Conservation (phyloP, 2,888 invertebrate species). For the Meta bourneti region DNA sequence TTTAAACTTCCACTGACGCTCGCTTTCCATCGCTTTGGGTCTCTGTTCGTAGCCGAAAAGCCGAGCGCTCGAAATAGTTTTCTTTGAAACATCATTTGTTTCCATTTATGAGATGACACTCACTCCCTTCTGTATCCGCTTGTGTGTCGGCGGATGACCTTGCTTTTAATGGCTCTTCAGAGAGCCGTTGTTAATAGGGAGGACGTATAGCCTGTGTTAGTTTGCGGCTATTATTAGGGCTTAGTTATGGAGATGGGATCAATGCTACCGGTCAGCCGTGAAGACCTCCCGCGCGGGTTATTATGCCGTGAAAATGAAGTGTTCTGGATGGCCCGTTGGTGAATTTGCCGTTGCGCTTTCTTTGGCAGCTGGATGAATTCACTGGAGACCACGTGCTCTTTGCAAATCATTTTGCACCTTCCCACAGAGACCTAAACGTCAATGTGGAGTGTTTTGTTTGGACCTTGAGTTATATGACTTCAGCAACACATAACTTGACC, state of each 20-base stretch:
- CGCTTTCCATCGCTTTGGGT: too few relatives aligned
- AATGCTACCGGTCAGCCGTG: slow-evolving; percentile 2
- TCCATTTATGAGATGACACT: neutral
- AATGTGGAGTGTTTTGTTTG: too few relatives aligned
- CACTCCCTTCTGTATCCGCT: neutral
- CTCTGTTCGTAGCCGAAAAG: too few relatives aligned
- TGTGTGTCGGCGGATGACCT: neutral
- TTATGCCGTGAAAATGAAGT: too few relatives aligned
- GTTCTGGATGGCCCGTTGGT: too few relatives aligned
- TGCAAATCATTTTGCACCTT: neutral
- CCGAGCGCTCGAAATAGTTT: too few relatives aligned
- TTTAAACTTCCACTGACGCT: too few relatives aligned
- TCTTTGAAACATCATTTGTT: neutral
- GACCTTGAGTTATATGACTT: too few relatives aligned
- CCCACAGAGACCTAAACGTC: neutral
- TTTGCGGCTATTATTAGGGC: slow-evolving; percentile 41
- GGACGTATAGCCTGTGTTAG: slow-evolving; percentile 36
- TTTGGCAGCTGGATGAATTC: neutral
- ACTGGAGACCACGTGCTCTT: neutral
- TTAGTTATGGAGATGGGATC: neutral
- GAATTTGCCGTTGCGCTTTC: too few relatives aligned
- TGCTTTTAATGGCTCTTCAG: neutral
- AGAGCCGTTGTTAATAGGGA: slow-evolving; percentile 11
- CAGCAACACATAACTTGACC: too few relatives aligned
- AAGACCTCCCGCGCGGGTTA: neutral